Conservation (phyloP, 2,797 vertebrate species). For the Epinephelus malabaricus region DNA sequence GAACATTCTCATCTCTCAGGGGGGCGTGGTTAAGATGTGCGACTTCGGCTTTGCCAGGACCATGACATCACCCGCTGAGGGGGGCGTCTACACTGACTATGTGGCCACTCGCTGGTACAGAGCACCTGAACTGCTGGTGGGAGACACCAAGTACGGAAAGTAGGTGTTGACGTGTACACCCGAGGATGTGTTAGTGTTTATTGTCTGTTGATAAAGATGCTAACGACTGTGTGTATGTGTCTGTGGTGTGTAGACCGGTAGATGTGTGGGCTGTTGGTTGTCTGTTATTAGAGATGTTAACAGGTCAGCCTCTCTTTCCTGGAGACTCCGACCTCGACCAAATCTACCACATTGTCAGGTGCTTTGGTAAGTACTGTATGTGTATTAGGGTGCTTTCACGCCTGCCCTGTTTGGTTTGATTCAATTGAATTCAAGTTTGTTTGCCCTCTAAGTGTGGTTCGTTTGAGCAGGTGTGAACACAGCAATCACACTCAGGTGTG, state of each 20-base stretch:
- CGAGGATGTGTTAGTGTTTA: not conserved
- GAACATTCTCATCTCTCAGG: slow-evolving; percentile 92
- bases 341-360: slow-evolving; percentile 90
- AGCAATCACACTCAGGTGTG: too few relatives aligned
- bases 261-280: slow-evolving; percentile 94
- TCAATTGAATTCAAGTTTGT: too few relatives aligned
- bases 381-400: too few relatives aligned
- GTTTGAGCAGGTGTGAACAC: too few relatives aligned
- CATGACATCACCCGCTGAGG: slow-evolving; percentile 84
- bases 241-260: slow-evolving; percentile 85
- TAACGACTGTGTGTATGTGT: slow-evolving; percentile 20
- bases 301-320: slow-evolving; percentile 91
- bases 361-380: slow-evolving; percentile 87
- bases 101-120: slow-evolving; percentile 95
- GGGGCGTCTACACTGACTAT: slow-evolving; percentile 90
- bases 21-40: slow-evolving; percentile 91
- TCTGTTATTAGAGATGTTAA: slow-evolving; percentile 92
- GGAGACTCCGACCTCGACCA: slow-evolving; percentile 96
- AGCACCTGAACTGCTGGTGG: slow-evolving; percentile 93
- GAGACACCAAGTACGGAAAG: slow-evolving; percentile 93
- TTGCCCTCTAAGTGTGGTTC: too few relatives aligned
- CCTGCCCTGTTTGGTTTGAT: too few relatives aligned
- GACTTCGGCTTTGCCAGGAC: slow-evolving; percentile 94
- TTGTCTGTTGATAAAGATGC: slow-evolving; percentile 3
- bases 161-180: slow-evolving; percentile 70